These are phyloP conservation scores for Zoanthus gigantus DNA, from an alignment of 92 coral and sea anemone species.

Conservation along the genomic window DNA sequence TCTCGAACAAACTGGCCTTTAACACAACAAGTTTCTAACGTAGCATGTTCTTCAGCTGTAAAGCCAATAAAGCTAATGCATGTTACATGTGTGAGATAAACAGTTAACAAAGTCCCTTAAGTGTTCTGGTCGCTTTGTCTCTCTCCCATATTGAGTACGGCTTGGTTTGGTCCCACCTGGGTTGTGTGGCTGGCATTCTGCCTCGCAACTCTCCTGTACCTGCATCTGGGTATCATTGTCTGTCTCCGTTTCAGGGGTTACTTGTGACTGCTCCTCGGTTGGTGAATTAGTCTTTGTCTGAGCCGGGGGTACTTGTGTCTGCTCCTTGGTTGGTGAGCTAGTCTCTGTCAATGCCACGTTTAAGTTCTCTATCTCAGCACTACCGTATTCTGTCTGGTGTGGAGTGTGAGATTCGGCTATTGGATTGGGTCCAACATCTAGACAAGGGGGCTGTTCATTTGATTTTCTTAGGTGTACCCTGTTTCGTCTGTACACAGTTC, in stretches of 20 bases:
- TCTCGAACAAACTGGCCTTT: background rate
- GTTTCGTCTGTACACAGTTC: conserved; percentile 37
- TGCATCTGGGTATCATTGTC: too few species aligned
- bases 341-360: background rate
- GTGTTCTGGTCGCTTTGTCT: conserved; percentile 13
- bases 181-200: background rate
- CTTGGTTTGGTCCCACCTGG: conserved; percentile 1
- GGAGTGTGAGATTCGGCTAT: background rate
- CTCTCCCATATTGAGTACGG: conserved; percentile 1
- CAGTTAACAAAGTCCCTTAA: conserved; percentile 3
- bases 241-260: too few species aligned
- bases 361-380: background rate
- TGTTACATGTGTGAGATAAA: background rate
- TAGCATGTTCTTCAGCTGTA: conserved; percentile 8
- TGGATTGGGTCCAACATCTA: conserved; percentile 13
- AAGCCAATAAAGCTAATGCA: conserved; percentile 3
- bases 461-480: conserved; percentile 47
- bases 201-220: background rate
- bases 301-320: background rate
- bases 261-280: background rate
- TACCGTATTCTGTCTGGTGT: background rate
- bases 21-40: conserved; percentile 10
- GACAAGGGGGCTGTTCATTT: conserved; percentile 1
- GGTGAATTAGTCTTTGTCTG: background rate
- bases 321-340: background rate